Conservation (phyloP, 1,140 invertebrate genomes). For the Drosophila lacertosa region DNA sequence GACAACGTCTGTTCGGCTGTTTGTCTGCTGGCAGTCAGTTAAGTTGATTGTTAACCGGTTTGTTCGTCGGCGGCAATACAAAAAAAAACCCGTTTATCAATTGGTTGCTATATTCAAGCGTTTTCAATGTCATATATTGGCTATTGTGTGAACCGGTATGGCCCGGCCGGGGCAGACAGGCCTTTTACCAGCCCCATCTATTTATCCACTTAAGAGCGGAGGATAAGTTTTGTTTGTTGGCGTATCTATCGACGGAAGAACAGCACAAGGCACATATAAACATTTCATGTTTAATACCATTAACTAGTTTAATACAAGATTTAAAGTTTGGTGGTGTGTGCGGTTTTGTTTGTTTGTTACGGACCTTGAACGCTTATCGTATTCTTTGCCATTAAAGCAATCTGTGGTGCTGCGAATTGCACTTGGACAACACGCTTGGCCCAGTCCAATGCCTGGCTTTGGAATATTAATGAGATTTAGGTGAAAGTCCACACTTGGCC, state of each 20-base stretch:
- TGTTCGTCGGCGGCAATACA: background rate
- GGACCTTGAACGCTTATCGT: constrained; percentile 39
- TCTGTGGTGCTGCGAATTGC: constrained; percentile 4
- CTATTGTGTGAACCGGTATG: constrained; percentile 31
- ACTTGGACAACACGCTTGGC: background rate
- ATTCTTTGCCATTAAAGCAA: constrained; percentile 27
- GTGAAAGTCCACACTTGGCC: constrained; percentile 65
- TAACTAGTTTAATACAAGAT: constrained; percentile 24
- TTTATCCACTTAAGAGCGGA: background rate
- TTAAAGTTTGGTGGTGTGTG: background rate
- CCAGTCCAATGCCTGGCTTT: constrained; percentile 10
- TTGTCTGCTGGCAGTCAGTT: constrained; percentile 28
- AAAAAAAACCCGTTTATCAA: constrained; percentile 56
- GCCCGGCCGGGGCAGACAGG: constrained; percentile 12
- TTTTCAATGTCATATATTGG: constrained; percentile 74
- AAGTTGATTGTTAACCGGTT: constrained; percentile 44
- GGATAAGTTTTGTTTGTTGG: constrained; percentile 13
- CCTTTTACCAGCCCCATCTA: constrained; percentile 21
- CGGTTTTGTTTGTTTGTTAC: constrained; percentile 26
- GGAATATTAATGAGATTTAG: constrained; percentile 67
- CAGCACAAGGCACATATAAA: background rate
- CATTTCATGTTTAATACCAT: background rate
- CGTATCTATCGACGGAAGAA: background rate
- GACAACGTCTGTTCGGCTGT: constrained; percentile 54
- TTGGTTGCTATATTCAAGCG: constrained; percentile 62